Base-by-base conservation (phyloP, 2,797 vertebrate species). In the Schizopygopsis malacanthus region DNA sequence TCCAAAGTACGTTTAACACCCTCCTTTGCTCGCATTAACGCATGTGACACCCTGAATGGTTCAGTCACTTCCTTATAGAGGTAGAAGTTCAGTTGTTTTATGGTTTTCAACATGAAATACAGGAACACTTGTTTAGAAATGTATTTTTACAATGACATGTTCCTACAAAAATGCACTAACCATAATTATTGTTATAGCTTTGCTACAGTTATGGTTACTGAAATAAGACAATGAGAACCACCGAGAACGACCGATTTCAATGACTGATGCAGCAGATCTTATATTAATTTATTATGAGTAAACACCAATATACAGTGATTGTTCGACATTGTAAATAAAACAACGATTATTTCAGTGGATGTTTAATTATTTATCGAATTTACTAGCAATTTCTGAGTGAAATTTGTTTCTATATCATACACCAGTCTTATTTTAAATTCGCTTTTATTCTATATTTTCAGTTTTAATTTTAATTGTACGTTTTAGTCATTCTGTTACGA, bases 41-140 rank as follows among this genome's bases (percentile, higher is more conserved):
- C 93, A 92, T 93, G 93, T 89, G 89, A 81, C 76, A 82, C 87
- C 81, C 86, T 89, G 92, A 89, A 90, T 92, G 91, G 90, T 88
- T 84, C 67, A 43, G 22, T 52, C 63, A 33, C 50, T 80, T 59
- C 13, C 82, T 88, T 70, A 37, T 50, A 69, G 65, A 82, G 84
- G 87, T 87, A 79, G 71, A 88, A 77, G 83, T 79, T 81, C 83
- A 83, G 25, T n/a, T 1, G 25, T 39, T 52, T 45, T 65, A 65
- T 10, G 71, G 50, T 8, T 67, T 15, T 54, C 10, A 79, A 11
- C 8, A 41, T 11, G 2, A 45, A 28, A 71, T 13, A 22, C 9
- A 11, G 12, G 39, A 61, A 25, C 37, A 8, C 52, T n/a, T 37
- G 50, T 56, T 61, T 25, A 65, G 13, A 47, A 79, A 71, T 72